Evolutionary conservation across 2,113 vertebrate species (phyloP).

Genomic region (Platysteira castanea): DNA sequence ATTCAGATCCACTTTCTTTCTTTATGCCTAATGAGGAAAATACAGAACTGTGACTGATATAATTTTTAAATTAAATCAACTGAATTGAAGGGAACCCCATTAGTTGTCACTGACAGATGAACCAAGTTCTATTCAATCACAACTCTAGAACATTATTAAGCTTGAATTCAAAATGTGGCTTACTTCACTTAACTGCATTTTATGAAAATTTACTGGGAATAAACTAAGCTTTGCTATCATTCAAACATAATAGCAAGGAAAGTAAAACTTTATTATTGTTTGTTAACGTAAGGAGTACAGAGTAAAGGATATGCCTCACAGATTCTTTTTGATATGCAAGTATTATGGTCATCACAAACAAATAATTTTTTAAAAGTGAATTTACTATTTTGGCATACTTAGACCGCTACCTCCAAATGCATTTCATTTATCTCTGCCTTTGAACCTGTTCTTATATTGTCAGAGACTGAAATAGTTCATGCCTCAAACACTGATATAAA

Average conservation of each 20-base stretch:
- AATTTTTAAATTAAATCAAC: background rate
- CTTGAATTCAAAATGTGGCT: background rate
- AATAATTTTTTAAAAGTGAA: background rate
- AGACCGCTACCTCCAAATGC: background rate
- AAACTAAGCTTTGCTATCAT: background rate
- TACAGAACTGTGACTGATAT: background rate
- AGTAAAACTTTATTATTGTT: background rate
- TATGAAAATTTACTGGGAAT: background rate
- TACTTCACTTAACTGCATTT: background rate
- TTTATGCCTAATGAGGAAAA: background rate
- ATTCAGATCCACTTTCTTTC: conserved; percentile 7
- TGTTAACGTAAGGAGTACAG: background rate
- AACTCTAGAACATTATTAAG: background rate
- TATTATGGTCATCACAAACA: background rate
- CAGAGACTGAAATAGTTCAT: background rate
- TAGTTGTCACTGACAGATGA: background rate
- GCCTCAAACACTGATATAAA: background rate
- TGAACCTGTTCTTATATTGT: background rate
- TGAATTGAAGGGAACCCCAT: background rate
- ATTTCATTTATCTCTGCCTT: background rate
- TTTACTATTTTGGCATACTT: background rate
- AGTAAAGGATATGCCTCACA: background rate
- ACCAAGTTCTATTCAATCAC: background rate
- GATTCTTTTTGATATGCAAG: background rate
- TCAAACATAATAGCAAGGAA: background rate